Conservation (phyloP, 2,888 invertebrate species). For the Heliconius erato region DNA sequence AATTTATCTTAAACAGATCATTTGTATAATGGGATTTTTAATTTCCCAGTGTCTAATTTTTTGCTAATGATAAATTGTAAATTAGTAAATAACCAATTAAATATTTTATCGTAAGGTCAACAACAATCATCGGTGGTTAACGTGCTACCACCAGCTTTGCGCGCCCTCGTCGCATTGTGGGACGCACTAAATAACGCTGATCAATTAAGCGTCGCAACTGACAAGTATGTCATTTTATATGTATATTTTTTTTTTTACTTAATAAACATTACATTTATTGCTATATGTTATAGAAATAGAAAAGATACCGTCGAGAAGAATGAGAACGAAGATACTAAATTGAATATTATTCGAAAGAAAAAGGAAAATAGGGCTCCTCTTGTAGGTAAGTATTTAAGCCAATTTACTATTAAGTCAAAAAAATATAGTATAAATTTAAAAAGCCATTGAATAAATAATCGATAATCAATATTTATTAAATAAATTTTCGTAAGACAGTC, state of each 20-base stretch:
- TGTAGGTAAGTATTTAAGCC: slow-evolving; percentile 59
- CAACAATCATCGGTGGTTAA: slow-evolving; percentile 84
- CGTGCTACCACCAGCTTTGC: slow-evolving; percentile 94
- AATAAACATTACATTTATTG: background rate
- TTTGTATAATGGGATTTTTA: no score
- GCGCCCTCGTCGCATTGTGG: slow-evolving; percentile 95
- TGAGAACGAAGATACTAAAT: slow-evolving; percentile 64
- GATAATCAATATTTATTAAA: no score
- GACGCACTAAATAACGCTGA: slow-evolving; percentile 90
- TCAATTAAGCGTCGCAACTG: slow-evolving; percentile 72
- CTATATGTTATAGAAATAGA: slow-evolving; percentile 59
- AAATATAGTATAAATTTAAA: no score
- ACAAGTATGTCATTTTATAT: slow-evolving; percentile 63
- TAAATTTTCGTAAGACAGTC: no score
- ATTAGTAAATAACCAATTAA: slow-evolving; percentile 1
- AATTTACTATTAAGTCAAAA: background rate
- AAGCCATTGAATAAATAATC: no score
- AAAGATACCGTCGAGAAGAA: slow-evolving; percentile 64
- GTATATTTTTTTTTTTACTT: background rate
- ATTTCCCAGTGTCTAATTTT: no score
- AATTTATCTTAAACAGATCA: no score
- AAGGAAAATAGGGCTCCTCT: slow-evolving; percentile 70
- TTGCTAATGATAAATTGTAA: background rate
- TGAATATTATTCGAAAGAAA: slow-evolving; percentile 64
- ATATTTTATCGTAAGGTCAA: slow-evolving; percentile 33